Base-by-base conservation (phyloP, 2,888 invertebrate species). In the Brachylomia viminalis region DNA sequence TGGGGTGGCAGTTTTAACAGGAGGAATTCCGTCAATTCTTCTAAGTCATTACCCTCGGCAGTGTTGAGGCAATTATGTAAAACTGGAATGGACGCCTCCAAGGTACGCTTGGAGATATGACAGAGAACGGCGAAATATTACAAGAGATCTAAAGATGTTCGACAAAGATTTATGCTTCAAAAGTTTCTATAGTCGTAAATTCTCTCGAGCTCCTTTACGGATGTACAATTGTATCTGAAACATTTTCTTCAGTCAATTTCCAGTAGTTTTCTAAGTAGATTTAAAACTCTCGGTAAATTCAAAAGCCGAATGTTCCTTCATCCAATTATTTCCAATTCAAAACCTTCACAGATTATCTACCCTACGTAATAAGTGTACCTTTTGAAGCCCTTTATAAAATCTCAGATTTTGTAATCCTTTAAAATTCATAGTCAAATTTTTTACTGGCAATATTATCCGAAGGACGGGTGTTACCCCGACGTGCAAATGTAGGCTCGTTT, bases 41-140 rank as follows among this genome's bases (percentile, higher is more conserved):
- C 89, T 86, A 75, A 83, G 86, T 90, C 91, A 92, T 92, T 92
- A 91, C 87, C 78, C 86, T 65, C 75, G 72, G 69, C 82, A 75
- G 75, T 82, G 86, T 82, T 79, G 82, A 79, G 80, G 87, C 86
- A 89, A 90, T 91, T 90, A 91, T 91, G 88, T 88, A 83, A 90
- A 91, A 89, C 88, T 83, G 87, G 79, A 87, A 88, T 86, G 88
- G 85, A 79, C 59, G 80, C 82, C 83, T 78, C 68, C 47, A 71
- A 75, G 70, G 80, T 72, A 79, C 73, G 58, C 54, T 79, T 15
- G 2, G n/a, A 59, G 58, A 71, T 68, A 77, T 70, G 65, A 83
- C 77, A 64, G 30, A 64, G 33, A 30, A 68, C 59, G 65, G n/a
- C 58, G 56, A 75, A 77, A 78, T 82, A 82, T 82, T 78, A 77